These are phyloP conservation scores for Monarcha castaneiventris DNA, from an alignment of 2,113 vertebrate species.

Conservation along the genomic window DNA sequence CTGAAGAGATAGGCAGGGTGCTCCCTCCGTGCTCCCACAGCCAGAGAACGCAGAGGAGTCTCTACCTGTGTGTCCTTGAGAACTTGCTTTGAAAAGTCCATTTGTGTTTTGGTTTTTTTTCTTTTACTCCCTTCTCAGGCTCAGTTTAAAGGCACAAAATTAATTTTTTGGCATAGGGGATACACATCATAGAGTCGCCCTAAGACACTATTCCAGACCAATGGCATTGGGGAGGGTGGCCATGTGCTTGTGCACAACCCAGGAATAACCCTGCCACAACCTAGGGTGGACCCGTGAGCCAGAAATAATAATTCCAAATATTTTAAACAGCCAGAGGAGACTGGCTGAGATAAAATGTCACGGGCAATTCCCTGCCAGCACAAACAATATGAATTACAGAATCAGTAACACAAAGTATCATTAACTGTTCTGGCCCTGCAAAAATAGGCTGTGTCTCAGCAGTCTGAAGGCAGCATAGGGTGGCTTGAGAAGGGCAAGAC, in stretches of 20 bases:
- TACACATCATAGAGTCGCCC: no score
- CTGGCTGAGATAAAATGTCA: constrained; percentile 52
- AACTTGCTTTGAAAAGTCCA: no score
- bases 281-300: neutral
- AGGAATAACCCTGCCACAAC: neutral
- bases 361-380: constrained; percentile 20
- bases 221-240: neutral
- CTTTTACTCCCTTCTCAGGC: no score
- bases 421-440: constrained; percentile 21
- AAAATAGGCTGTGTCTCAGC: constrained; percentile 16
- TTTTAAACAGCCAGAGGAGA: constrained; percentile 55
- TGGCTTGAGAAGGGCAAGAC: neutral
- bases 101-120: no score
- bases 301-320: constrained; percentile 57
- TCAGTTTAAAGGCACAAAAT: no score
- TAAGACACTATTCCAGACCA: neutral
- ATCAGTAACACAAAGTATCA: constrained; percentile 53
- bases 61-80: no score
- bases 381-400: constrained; percentile 56
- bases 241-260: neutral
- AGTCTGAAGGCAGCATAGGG: neutral
- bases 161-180: no score
- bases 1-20: no score
- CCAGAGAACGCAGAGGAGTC: no score
- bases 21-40: no score